Percentiles rank a stretch among this genome's conserved stretches.
These are phyloP conservation scores for Oncorhynchus clarkii DNA, from an alignment of 2,113 vertebrate genomes.

Conservation along the genomic window DNA sequence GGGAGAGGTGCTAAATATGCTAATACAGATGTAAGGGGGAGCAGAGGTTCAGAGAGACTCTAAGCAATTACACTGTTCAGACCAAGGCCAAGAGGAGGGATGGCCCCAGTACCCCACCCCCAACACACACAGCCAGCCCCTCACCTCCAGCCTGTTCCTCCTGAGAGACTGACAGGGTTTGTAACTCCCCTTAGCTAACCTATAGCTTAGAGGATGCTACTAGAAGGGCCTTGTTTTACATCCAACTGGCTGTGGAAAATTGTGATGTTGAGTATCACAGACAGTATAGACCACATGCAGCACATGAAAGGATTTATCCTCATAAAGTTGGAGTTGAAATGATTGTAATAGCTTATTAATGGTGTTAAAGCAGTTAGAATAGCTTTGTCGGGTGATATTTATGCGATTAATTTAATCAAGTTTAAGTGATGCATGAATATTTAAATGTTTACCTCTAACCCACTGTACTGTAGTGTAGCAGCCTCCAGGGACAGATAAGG, in stretches of 20 bases:
- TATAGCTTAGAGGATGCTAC: not conserved
- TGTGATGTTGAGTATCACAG: constrained; percentile 15
- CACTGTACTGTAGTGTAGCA: constrained; percentile 25
- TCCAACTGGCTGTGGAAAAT: not conserved
- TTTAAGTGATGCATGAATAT: constrained; percentile 74
- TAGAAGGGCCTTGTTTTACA: not conserved
- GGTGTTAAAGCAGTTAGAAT: constrained; percentile 22
- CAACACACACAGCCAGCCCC: too few relatives aligned
- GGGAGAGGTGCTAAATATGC: constrained; percentile 68
- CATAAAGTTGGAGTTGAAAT: constrained; percentile 50
- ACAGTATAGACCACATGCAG: constrained; percentile 13
- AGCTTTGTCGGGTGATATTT: constrained; percentile 61
- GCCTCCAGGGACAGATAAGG: constrained; percentile 25
- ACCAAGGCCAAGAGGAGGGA: constrained; percentile 36
- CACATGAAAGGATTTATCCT: constrained; percentile 55
- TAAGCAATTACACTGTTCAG: constrained; percentile 52
- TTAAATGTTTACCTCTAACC: constrained; percentile 63
- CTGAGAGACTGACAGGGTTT: too few relatives aligned
- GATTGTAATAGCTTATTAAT: constrained; percentile 35
- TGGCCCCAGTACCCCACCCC: constrained; percentile 8
- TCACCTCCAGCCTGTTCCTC: too few relatives aligned
- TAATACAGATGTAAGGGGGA: constrained; percentile 64
- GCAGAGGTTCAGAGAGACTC: constrained; percentile 42
- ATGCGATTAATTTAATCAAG: constrained; percentile 67
- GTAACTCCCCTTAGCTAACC: too few relatives aligned